phyloP scores from a whole-genome alignment of 1,140 invertebrate genomes.

The Coenobita brevimanus region DNA sequence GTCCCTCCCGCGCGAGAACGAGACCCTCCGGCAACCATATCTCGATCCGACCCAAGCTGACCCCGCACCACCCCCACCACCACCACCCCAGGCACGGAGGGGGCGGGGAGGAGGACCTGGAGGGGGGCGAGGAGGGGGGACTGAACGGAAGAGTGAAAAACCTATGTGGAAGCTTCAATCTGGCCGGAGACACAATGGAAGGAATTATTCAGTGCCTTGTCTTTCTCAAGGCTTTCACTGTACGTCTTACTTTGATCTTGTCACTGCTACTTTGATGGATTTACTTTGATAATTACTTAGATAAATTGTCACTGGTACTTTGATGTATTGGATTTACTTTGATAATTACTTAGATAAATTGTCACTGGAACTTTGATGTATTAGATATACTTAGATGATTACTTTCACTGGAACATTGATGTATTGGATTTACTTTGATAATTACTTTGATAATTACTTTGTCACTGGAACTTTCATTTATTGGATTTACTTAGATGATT shows the following conservation, averaged over 20 bases:
- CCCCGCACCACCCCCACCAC: not conserved
- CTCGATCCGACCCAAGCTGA: slow-evolving; percentile 57
- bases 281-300: too few relatives aligned
- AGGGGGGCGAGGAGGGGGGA: slow-evolving; percentile 51
- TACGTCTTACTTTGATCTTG: slow-evolving; percentile 76
- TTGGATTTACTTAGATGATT: too few relatives aligned
- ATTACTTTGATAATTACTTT: too few relatives aligned
- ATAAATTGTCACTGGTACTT: not conserved
- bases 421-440: too few relatives aligned
- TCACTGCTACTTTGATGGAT: not conserved
- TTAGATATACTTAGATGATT: too few relatives aligned
- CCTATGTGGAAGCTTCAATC: slow-evolving; percentile 88
- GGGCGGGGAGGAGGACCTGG: not conserved
- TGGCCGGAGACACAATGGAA: slow-evolving; percentile 92
- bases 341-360: too few relatives aligned
- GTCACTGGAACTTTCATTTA: not conserved
- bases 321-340: too few relatives aligned
- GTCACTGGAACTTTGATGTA: not conserved
- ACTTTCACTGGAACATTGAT: not conserved
- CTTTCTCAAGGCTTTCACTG: slow-evolving; percentile 92
- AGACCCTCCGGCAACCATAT: slow-evolving; percentile 66
- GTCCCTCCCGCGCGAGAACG: slow-evolving; percentile 22
- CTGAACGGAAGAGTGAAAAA: slow-evolving; percentile 78
- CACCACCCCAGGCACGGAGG: not conserved
- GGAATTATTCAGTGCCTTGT: slow-evolving; percentile 93